Evolutionary conservation across 2,888 invertebrate species (phyloP), one percentile per base, ranked within the genome.

Genomic region (Caenorhabditis afra): DNA sequence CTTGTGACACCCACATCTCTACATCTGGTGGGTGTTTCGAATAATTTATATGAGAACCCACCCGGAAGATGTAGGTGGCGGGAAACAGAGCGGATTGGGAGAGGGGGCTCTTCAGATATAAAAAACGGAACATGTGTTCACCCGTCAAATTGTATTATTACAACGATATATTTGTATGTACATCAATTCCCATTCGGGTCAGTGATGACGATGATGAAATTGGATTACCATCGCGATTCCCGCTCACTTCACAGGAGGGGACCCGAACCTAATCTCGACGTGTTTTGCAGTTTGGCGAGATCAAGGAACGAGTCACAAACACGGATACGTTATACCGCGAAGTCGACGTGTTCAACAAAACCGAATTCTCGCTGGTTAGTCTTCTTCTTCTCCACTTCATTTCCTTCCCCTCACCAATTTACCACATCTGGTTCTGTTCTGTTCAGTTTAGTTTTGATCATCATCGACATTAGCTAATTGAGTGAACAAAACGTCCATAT

Each of bases 301-400:
- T 68, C 23, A 73, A 70, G 55, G 79, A 81, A 50, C 79, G 66
- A 22, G 39, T 50, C 35, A 68, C 79, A 1, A 74, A 79, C 23
- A 73, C 49, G 23, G 83, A 81, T 23, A 61, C 79, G 8, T 35
- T 68, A 12, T 83, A 66, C 50, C 66, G 62, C 18, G 81, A 83
- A 53, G 47, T 76, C 8, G 80, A 83, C 57, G 78, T 83, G 20
- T 64, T 65, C 29, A 81, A 83, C 67, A 83, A 81, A 39, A 81
- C 81, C 44, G 79, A 83, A 49, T 83, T 83, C 67, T 79, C 79
- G 52, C 57, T 83, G 83, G 83, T 83, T 52, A 74, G 78, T 49
- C 22, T 35, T 44, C 29, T 52, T 37, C 10, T n/a, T 37, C 10
- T 3, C 35, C n/a, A 37, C 22, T 37, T 20, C 20, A 4, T 3